Base-by-base conservation (phyloP, 2,797 vertebrate species). In the Schizothorax lantsangensis region DNA sequence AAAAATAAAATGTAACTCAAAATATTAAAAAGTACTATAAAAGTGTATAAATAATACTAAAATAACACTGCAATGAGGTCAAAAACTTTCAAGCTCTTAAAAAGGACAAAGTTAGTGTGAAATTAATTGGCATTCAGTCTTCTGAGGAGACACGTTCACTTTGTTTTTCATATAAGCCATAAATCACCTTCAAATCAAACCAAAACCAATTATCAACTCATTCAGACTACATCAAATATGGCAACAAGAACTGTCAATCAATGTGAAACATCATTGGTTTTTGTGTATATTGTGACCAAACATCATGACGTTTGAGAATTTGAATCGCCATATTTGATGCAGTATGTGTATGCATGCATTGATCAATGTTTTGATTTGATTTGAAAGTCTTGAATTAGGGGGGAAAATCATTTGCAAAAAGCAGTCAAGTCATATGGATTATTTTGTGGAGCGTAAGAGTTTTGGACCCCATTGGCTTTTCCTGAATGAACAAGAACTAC, bases 111-210 rank as follows among this genome's bases (percentile, higher is more conserved):
- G 6, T 45, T 73, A 73, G 6, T 36, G 71, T 77, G 19, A 54
- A 77, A 74, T 49, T 49, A 75, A 33, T 33, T 33, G 0, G 5
- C 10, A 36, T 9, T 23, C 21, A 8, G 15, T 49, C n/a, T 30
- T 75, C 8, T 75, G 8, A 33, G 33, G n/a, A 2, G 45, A 68
- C 15, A 66, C 15, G 6, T 14, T 75, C n/a, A 52, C 73, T 75
- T 74, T 26, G 43, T 38, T 23, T 36, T 38, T 21, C 21, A 57
- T 6, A 40, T 6, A 15, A n/a, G 52, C 21, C 21, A n/a, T 79
- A 59, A 38, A 78, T 78, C 75, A 79, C 36, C 3, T 79, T 79
- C 52, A 59, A 79, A 62, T 79, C 38, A 79, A 62, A 62, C 54
- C 54, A 62, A 79, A 79, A 26, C 30, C 15, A 79, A 26, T 43